Evolutionary conservation across 2,888 invertebrate genomes (phyloP).

Genomic region (Morpho deidamia): DNA sequence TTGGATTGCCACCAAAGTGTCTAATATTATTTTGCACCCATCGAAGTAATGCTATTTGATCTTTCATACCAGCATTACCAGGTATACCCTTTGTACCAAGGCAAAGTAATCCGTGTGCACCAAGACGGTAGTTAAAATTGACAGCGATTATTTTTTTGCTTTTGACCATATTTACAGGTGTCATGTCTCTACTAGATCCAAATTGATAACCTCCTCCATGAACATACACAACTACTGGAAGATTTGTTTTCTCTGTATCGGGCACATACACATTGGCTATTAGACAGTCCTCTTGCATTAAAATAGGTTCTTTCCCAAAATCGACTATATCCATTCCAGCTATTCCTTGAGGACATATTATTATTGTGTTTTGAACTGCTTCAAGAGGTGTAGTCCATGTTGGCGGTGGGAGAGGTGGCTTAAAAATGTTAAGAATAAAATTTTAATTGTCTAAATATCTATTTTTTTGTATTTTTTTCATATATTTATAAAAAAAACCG

Average conservation of each 20-base stretch:
- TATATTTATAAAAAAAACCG: not conserved
- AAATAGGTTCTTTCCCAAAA: not conserved
- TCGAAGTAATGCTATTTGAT: slow-evolving; percentile 44
- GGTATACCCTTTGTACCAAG: slow-evolving; percentile 47
- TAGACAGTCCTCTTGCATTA: slow-evolving; percentile 31
- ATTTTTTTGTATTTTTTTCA: too few relatives aligned
- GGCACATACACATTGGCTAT: slow-evolving; percentile 33
- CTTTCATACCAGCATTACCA: slow-evolving; percentile 59
- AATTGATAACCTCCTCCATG: slow-evolving; percentile 61
- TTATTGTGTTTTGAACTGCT: slow-evolving; percentile 30
- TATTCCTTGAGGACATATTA: slow-evolving; percentile 34
- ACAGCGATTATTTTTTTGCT: slow-evolving; percentile 38
- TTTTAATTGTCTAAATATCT: too few relatives aligned
- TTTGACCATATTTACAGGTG: slow-evolving; percentile 31
- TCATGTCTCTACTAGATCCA: slow-evolving; percentile 37
- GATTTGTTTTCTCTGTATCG: slow-evolving; percentile 25
- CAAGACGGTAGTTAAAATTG: slow-evolving; percentile 50
- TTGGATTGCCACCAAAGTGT: slow-evolving; percentile 48
- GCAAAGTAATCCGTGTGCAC: slow-evolving; percentile 44
- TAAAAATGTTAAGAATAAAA: not conserved
- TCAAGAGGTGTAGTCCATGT: slow-evolving; percentile 35
- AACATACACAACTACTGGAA: slow-evolving; percentile 54
- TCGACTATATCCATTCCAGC: not conserved
- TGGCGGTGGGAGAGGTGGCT: slow-evolving; percentile 43
- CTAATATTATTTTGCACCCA: slow-evolving; percentile 43